Evolutionary conservation across 2,888 invertebrate species (phyloP).

Genomic region (Amiota mariae): DNA sequence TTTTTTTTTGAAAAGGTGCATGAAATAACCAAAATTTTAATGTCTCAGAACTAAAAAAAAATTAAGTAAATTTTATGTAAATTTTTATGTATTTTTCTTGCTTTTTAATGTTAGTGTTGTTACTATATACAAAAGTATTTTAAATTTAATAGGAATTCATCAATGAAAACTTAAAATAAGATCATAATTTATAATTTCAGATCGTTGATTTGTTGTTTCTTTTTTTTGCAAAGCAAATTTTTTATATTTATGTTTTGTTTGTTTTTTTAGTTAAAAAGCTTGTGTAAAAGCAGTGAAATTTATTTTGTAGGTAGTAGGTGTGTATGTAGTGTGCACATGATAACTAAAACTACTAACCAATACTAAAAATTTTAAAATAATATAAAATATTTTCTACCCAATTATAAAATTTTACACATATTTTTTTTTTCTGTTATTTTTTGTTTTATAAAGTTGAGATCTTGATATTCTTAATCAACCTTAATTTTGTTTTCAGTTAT

Average conservation of each 20-base stretch:
- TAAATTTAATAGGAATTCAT: conserved; percentile 70
- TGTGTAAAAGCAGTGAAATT: neutral
- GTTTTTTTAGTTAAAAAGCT: conserved; percentile 16
- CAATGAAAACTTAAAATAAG: conserved; percentile 59
- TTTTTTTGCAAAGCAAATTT: conserved; percentile 33
- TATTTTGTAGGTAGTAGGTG: neutral
- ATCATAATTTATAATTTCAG: conserved; percentile 52
- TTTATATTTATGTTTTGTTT: conserved; percentile 13
- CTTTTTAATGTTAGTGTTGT: neutral
- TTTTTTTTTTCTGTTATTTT: conserved; percentile 41
- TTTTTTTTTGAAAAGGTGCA: no score
- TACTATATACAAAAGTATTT: conserved; percentile 26
- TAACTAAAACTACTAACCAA: neutral
- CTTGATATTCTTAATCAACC: conserved; percentile 50
- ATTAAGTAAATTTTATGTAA: no score
- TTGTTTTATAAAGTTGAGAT: conserved; percentile 56
- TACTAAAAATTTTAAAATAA: neutral
- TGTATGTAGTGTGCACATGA: neutral
- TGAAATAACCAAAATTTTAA: no score
- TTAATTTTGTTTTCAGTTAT: conserved; percentile 40
- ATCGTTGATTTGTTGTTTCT: conserved; percentile 36
- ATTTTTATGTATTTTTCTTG: neutral
- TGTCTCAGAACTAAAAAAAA: no score
- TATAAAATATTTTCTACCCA: neutral
- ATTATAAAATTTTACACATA: neutral